These are phyloP conservation scores for Luperina testacea DNA, from an alignment of 2,888 invertebrate species.

Conservation along the genomic window DNA sequence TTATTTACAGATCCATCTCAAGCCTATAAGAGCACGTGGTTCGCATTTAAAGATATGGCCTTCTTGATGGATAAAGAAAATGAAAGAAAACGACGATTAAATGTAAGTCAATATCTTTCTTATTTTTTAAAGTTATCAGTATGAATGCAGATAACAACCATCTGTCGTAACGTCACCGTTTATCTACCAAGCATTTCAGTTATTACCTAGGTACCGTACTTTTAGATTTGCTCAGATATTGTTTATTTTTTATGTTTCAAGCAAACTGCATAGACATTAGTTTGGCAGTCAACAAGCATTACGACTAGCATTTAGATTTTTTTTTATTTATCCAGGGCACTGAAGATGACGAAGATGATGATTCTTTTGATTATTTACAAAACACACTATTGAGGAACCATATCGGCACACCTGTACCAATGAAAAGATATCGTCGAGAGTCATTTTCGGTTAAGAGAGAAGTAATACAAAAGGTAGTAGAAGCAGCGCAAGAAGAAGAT, in stretches of 20 bases:
- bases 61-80: conserved; percentile 73
- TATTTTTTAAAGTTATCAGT: conserved; percentile 3
- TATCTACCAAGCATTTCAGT: conserved; percentile 9
- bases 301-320: background rate
- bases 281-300: background rate
- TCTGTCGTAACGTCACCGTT: conserved; percentile 2
- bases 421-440: conserved; percentile 28
- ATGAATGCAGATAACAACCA: conserved; percentile 21
- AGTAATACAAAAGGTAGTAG: conserved; percentile 19
- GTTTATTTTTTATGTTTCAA: background rate
- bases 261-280: background rate
- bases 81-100: conserved; percentile 66
- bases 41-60: conserved; percentile 73
- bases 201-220: background rate
- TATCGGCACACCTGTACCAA: conserved; percentile 34
- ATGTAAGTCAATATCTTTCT: conserved; percentile 53
- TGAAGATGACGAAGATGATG: conserved; percentile 53
- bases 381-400: conserved; percentile 48
- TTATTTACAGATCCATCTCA: conserved; percentile 62
- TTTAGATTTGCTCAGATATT: background rate
- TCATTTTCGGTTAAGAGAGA: conserved; percentile 35
- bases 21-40: conserved; percentile 71
- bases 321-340: conserved; percentile 33
- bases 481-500: conserved; percentile 22
- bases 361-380: conserved; percentile 33